Conservation (phyloP, 2,113 vertebrate genomes). For the Zonotrichia leucophrys region DNA sequence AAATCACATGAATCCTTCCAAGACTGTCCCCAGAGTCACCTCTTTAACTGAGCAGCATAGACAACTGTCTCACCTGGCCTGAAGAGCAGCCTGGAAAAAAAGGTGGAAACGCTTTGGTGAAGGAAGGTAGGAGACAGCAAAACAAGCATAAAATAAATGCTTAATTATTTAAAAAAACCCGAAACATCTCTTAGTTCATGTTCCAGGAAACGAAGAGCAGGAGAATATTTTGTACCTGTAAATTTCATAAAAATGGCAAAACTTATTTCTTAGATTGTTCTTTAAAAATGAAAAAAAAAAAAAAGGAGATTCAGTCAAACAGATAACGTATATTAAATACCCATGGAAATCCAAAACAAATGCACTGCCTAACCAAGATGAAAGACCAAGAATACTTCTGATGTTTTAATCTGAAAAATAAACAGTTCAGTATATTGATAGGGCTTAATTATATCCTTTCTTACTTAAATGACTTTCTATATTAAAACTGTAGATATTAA, state of each 20-base stretch:
- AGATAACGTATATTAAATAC: slow-evolving; percentile 44
- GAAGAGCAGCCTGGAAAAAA: neutral
- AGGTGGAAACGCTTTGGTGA: neutral
- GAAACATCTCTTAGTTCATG: neutral
- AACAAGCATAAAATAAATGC: neutral
- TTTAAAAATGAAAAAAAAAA: neutral
- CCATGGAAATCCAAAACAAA: slow-evolving; percentile 68
- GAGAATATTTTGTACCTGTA: neutral
- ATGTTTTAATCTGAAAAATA: slow-evolving; percentile 77
- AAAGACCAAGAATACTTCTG: slow-evolving; percentile 64
- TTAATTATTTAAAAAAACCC: neutral
- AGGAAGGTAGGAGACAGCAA: neutral
- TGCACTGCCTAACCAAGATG: slow-evolving; percentile 69
- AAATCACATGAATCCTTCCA: neutral
- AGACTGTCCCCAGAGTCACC: neutral
- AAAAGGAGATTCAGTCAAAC: slow-evolving; percentile 3
- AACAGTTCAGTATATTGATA: slow-evolving; percentile 67
- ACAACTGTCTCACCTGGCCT: neutral
- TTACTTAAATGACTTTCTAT: slow-evolving; percentile 71
- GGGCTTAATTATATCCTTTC: slow-evolving; percentile 70
- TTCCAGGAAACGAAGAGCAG: neutral
- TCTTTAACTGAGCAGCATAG: neutral
- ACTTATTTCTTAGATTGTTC: neutral
- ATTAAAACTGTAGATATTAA: slow-evolving; percentile 61
- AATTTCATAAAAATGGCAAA: neutral